Base-by-base conservation (phyloP, 2,797 vertebrate species). In the Corythornis leucogaster region DNA sequence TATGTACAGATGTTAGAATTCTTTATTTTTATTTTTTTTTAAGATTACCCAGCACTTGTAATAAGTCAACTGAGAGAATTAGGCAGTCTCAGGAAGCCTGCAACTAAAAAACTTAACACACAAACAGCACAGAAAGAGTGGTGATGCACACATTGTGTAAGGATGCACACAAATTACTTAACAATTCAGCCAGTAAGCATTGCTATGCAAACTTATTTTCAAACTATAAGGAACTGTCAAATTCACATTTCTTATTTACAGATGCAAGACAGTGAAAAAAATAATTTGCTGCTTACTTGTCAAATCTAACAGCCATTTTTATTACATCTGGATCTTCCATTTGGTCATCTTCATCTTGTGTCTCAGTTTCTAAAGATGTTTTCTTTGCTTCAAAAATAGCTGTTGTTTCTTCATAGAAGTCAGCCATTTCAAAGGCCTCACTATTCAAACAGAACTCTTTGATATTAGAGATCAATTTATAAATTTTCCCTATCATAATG, bases 251-350 rank as follows among this genome's bases (percentile, higher is more conserved):
- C 21, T 33, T 73, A 80, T 20, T 77, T 70, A 87, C 22, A 86
- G 30, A 90, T 48, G 5, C 25, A 73, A 80, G 46, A 75, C 0
- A 59, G 11, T 28, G 8, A 76, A 73, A 46, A 69, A 57, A 2
- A 42, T 51, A 24, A 81, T 74, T 38, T 31, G 42, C 8, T 63
- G 55, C 97, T 94, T 95, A 99, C 99, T 98, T 98, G 93, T 99
- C 98, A 96, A 99, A 99, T 86, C 95, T 98, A 84, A 99, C 96
- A 5, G 99, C 97, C 98, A 99, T 98, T 85, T 98, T 98, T 96
- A 98, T 97, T 89, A 98, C 93, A 73, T 98, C 98, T 38, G 97
- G 96, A 11, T 99, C 98, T 78, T 98, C 94, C 24, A 92, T 42
- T 12, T 97, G 97, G 4, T 93, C 95, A 9, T 94, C 93, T 8